Percentiles rank a stretch among this genome's conserved stretches.
phyloP scores from a whole-genome alignment of 2,888 invertebrate species.

The Sesamia inferens region DNA sequence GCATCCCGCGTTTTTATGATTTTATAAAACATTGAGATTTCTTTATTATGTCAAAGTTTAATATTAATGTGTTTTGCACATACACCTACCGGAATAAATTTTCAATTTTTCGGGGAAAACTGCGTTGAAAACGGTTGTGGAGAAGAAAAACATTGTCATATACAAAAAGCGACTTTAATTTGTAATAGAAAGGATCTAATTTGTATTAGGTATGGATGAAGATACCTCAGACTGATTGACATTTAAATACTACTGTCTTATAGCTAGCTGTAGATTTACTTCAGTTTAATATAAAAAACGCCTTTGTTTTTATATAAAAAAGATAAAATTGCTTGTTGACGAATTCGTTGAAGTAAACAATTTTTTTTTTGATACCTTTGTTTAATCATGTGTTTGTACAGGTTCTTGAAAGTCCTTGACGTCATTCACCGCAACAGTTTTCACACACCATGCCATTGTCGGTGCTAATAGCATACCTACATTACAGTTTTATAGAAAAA shows the following conservation, averaged over 20 bases:
- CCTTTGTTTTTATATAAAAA: too few relatives aligned
- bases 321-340: background rate
- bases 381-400: background rate
- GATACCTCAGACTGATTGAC: background rate
- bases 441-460: slow-evolving; percentile 30
- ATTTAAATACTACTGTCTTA: too few relatives aligned
- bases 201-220: too few relatives aligned
- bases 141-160: too few relatives aligned
- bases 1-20: background rate
- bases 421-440: slow-evolving; percentile 19
- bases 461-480: background rate
- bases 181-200: too few relatives aligned
- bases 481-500: slow-evolving; percentile 8
- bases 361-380: background rate
- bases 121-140: too few relatives aligned
- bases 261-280: background rate
- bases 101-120: too few relatives aligned
- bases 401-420: slow-evolving; percentile 11
- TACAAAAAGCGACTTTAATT: too few relatives aligned
- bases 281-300: too few relatives aligned
- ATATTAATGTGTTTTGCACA: background rate
- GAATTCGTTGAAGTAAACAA: background rate
- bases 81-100: too few relatives aligned
- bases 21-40: background rate
- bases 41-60: background rate